Conservation (phyloP, 2,797 vertebrate species). For the Coccyzus lansbergi region DNA sequence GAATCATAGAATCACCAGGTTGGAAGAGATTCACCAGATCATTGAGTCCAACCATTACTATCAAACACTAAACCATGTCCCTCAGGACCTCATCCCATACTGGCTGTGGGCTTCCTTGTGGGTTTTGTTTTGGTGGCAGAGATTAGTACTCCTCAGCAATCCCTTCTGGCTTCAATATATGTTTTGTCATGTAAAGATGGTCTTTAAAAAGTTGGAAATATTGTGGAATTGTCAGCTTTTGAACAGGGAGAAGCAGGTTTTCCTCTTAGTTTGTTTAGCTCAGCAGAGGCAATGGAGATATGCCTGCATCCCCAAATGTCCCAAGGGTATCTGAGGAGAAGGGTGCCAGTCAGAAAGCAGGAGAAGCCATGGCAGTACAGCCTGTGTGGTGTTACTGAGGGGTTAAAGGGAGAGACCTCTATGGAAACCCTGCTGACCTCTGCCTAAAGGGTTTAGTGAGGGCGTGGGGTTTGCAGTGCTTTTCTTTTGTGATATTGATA, state of each 20-base stretch:
- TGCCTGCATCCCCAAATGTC: no score
- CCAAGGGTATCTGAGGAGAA: not conserved
- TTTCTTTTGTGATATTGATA: not conserved
- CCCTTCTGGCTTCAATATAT: not conserved
- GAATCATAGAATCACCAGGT: no score
- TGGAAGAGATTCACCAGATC: no score
- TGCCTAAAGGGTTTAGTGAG: not conserved
- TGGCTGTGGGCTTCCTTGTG: not conserved
- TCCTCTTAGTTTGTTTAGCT: not conserved
- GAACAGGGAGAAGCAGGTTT: not conserved
- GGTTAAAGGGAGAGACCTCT: not conserved
- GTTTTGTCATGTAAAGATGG: not conserved
- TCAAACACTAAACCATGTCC: no score
- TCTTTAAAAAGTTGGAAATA: not conserved
- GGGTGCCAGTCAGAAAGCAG: not conserved
- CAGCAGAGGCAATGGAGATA: no score
- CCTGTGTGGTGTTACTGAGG: not conserved
- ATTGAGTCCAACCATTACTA: no score
- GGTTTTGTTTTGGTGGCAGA: not conserved
- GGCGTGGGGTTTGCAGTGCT: not conserved
- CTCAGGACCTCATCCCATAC: no score
- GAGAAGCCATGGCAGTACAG: not conserved
- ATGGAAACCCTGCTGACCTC: not conserved
- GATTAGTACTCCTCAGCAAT: not conserved
- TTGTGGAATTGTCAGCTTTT: rapidly evolving